phyloP scores from a whole-genome alignment of 2,797 vertebrate species.

The Lutjanus campechanus region DNA sequence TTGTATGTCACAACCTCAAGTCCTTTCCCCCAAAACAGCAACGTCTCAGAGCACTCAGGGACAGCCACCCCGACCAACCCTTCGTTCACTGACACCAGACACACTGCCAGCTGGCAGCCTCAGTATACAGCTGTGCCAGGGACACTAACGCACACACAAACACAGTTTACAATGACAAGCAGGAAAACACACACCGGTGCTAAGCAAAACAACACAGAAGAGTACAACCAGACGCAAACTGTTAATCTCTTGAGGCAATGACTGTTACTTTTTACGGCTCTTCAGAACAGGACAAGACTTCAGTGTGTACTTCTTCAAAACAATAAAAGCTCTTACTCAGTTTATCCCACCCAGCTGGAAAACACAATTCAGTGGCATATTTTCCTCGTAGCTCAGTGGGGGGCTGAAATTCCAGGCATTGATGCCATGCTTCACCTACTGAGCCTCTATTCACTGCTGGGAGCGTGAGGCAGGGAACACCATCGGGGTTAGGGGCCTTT shows the following conservation, averaged over 20 bases:
- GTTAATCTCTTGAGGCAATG: slow-evolving; percentile 22
- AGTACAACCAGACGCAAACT: slow-evolving; percentile 28
- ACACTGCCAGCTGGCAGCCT: slow-evolving; percentile 69
- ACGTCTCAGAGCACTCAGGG: slow-evolving; percentile 32
- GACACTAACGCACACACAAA: slow-evolving; percentile 36
- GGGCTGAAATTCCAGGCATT: slow-evolving; percentile 71
- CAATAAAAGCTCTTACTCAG: slow-evolving; percentile 5
- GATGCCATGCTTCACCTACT: slow-evolving; percentile 67
- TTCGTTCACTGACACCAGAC: slow-evolving; percentile 55
- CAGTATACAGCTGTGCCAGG: slow-evolving; percentile 67
- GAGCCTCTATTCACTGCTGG: slow-evolving; percentile 70
- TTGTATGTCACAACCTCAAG: slow-evolving; percentile 34
- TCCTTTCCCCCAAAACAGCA: slow-evolving; percentile 32
- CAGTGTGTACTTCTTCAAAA: slow-evolving; percentile 13
- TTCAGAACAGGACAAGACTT: slow-evolving; percentile 5
- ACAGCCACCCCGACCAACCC: slow-evolving; percentile 26
- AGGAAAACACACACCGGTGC: slow-evolving; percentile 27
- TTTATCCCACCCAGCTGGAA: slow-evolving; percentile 29
- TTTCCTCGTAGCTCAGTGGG: slow-evolving; percentile 43
- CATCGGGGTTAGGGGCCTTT: slow-evolving; percentile 34
- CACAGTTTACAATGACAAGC: slow-evolving; percentile 32
- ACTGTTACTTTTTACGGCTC: slow-evolving; percentile 26
- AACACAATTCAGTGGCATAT: slow-evolving; percentile 27
- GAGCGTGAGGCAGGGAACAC: slow-evolving; percentile 27
- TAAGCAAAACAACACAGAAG: slow-evolving; percentile 10